Base-by-base conservation (phyloP, 2,113 vertebrate species). In the Brachyistius frenatus region DNA sequence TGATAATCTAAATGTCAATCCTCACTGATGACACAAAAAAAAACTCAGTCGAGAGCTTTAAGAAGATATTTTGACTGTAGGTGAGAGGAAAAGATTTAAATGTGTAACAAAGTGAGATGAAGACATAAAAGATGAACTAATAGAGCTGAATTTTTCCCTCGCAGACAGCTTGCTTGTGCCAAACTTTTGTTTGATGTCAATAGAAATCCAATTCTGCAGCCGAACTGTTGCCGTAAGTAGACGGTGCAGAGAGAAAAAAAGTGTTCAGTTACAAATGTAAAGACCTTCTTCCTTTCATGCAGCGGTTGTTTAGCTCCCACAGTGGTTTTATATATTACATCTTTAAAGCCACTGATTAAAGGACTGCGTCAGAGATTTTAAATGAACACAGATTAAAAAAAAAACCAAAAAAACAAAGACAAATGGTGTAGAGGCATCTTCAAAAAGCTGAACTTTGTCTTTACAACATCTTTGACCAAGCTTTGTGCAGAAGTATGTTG, bases 161-260 rank as follows among this genome's bases (percentile, higher is more conserved):
- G 39, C 23, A 64, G 65, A 72, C 37, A 65, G 44, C 35, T 2
- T 37, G 53, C 6, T 64, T 31, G 50, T 55, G 41, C 44, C 7
- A 14, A 47, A 56, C 6, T 55, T 55, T 55, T 2, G 2, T 57
- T 57, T 63, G 2, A 23, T 67, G 52, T 77, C 62, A 68, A 60
- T 36, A 73, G 3, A 47, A 79, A 61, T 52, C 4, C 1, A 41
- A 31, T 35, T 61, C 16, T 65, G 32, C 7, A 33, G 60, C 53
- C 53, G 44, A 65, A 65, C 56, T 30, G 5, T 66, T 55, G 15
- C 39, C 9, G 30, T 65, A 15, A 57, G 36, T 16, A 35, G 39
- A 66, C 41, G 61, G 32, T 16, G 66, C 71, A 66, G 60, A 37
- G 7, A 62, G 30, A 80, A 84, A 74, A 23, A 23, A 23, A 23